A percentile compares a stretch with the other conserved stretches of the same genome.
Conservation (phyloP, 1,140 invertebrate genomes). For the Temnothorax nylanderi region DNA sequence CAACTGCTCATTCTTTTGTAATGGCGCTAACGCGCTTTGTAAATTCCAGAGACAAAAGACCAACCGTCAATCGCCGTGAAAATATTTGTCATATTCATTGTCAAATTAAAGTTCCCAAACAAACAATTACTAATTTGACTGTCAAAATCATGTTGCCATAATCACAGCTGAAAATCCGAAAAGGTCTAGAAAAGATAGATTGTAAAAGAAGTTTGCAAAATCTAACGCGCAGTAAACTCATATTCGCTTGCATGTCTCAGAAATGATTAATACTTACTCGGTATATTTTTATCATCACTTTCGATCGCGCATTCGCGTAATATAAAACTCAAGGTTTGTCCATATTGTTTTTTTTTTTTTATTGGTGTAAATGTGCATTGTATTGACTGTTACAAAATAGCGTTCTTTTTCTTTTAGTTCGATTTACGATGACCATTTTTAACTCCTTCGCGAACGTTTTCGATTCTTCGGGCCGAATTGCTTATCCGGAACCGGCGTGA, state of each 20-base stretch:
- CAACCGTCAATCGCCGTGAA: not conserved
- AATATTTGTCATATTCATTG: not conserved
- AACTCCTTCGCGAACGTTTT: not conserved
- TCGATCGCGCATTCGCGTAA: not conserved
- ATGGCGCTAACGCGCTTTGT: not conserved
- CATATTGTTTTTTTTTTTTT: not conserved
- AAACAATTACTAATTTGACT: not conserved
- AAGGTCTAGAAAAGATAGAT: not conserved
- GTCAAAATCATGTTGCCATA: not conserved
- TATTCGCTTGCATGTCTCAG: not conserved
- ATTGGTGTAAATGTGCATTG: not conserved
- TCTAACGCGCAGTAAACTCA: not conserved
- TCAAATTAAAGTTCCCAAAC: not conserved
- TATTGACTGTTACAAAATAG: not conserved
- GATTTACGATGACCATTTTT: not conserved
- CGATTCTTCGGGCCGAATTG: not conserved
- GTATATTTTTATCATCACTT: constrained; percentile 1
- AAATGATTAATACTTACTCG: not conserved
- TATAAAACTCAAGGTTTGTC: not conserved
- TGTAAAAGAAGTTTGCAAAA: not conserved
- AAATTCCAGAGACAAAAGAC: not conserved
- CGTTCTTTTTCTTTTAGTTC: not conserved
- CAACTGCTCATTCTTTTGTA: not conserved
- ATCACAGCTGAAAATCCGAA: not conserved
- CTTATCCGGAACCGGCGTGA: not conserved